A percentile compares a stretch with the other conserved stretches of the same genome.
Evolutionary conservation across 2,888 invertebrate genomes (phyloP).

Genomic region (Eupithecia abbreviata): DNA sequence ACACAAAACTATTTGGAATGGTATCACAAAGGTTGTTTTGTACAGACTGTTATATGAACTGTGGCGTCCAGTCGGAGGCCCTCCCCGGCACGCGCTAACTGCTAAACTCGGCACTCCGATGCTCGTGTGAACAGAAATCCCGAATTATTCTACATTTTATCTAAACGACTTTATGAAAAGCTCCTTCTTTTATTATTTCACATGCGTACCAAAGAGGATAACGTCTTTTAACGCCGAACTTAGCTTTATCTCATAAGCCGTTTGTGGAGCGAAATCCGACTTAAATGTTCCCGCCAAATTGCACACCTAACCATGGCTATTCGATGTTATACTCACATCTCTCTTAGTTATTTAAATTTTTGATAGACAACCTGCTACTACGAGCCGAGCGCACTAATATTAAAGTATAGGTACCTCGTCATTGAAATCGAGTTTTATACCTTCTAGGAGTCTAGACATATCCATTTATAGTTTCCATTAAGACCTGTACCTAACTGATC

Average conservation of each 20-base stretch:
- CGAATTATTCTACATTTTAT: slow-evolving; percentile 44
- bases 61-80: not conserved
- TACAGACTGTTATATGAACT: not conserved
- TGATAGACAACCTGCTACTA: not conserved
- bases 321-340: slow-evolving; percentile 33
- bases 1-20: not conserved
- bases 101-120: slow-evolving; percentile 2
- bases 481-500: not conserved
- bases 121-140: slow-evolving; percentile 37
- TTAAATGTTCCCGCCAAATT: slow-evolving; percentile 42
- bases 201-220: slow-evolving; percentile 46
- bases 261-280: slow-evolving; percentile 44
- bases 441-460: not conserved
- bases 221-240: slow-evolving; percentile 46
- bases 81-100: slow-evolving; percentile 1
- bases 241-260: slow-evolving; percentile 46
- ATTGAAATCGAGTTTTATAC: not conserved
- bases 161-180: slow-evolving; percentile 48
- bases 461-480: not conserved
- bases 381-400: not conserved
- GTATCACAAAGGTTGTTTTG: not conserved
- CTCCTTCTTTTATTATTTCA: slow-evolving; percentile 46
- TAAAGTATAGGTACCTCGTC: not conserved
- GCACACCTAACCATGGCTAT: slow-evolving; percentile 33
- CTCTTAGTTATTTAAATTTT: slow-evolving; percentile 38